phyloP scores from a whole-genome alignment of 2,888 invertebrate genomes.

The Diaphora mendica region DNA sequence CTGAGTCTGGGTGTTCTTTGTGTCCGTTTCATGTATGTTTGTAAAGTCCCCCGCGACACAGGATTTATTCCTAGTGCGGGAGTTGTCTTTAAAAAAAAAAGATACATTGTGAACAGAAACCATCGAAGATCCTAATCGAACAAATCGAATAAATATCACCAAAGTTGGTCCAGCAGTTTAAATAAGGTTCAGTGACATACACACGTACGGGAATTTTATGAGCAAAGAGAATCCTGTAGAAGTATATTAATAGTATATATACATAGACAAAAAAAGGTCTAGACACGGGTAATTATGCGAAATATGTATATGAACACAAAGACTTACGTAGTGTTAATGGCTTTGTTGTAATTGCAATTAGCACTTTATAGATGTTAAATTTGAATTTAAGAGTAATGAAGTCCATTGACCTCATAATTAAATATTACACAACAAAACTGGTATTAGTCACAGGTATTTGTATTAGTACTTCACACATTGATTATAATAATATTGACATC shows the following conservation, averaged over 20 bases:
- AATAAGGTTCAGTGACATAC: not conserved
- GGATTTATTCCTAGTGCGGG: too few relatives aligned
- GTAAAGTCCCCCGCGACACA: too few relatives aligned
- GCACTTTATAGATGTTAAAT: not conserved
- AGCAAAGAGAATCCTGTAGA: not conserved
- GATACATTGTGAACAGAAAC: too few relatives aligned
- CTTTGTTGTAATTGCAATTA: slow-evolving; percentile 6
- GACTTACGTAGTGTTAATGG: not conserved
- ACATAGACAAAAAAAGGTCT: not conserved
- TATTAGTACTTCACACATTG: not conserved
- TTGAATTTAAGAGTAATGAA: not conserved
- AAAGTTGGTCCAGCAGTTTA: not conserved
- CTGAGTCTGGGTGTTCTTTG: too few relatives aligned
- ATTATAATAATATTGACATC: not conserved
- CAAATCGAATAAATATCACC: not conserved
- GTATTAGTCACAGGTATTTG: not conserved
- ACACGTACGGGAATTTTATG: not conserved
- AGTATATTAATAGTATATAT: not conserved
- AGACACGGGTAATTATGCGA: slow-evolving; percentile 8
- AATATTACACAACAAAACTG: not conserved
- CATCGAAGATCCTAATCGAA: not conserved
- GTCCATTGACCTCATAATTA: not conserved
- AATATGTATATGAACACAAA: not conserved
- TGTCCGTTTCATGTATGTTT: too few relatives aligned
- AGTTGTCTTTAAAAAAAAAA: too few relatives aligned